Conservation (phyloP, 2,113 vertebrate species). For the Poeciliopsis turrubarensis region DNA sequence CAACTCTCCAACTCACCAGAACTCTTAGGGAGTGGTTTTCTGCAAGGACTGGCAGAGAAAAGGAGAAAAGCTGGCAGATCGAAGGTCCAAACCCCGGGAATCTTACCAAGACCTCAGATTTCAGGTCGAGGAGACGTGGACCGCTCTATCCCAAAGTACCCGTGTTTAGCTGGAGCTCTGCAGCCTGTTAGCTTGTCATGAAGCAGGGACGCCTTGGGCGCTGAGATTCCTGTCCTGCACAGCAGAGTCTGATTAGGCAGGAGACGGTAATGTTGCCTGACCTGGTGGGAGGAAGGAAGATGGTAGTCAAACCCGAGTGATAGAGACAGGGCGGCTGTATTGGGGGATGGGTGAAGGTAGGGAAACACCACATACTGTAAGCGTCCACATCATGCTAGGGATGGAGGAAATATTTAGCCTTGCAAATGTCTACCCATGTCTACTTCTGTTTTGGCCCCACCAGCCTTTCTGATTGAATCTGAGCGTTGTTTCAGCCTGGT, state of each 20-base stretch:
- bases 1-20: conserved; percentile 52
- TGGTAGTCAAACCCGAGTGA: conserved; percentile 52
- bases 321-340: conserved; percentile 19
- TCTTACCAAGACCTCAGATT: conserved; percentile 32
- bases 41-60: conserved; percentile 14
- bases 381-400: conserved; percentile 3
- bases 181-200: conserved; percentile 46
- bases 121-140: conserved; percentile 26
- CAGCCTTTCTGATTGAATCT: conserved; percentile 50
- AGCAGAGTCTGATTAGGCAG: conserved; percentile 72
- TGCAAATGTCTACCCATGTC: conserved; percentile 62
- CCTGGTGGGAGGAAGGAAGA: conserved; percentile 65
- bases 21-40: conserved; percentile 22
- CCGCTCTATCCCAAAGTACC: conserved; percentile 32
- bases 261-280: conserved; percentile 66
- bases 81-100: conserved; percentile 20
- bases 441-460: conserved; percentile 45
- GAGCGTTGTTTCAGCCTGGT: conserved; percentile 1
- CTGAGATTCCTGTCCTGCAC: conserved; percentile 68
- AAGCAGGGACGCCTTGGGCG: conserved; percentile 58
- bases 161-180: conserved; percentile 52
- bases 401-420: conserved; percentile 37
- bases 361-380: conserved; percentile 47
- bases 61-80: conserved; percentile 5
- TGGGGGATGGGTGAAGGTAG: conserved; percentile 26